These are phyloP conservation scores for Puntigrus tetrazona DNA, from an alignment of 2,113 vertebrate species.

Conservation along the genomic window DNA sequence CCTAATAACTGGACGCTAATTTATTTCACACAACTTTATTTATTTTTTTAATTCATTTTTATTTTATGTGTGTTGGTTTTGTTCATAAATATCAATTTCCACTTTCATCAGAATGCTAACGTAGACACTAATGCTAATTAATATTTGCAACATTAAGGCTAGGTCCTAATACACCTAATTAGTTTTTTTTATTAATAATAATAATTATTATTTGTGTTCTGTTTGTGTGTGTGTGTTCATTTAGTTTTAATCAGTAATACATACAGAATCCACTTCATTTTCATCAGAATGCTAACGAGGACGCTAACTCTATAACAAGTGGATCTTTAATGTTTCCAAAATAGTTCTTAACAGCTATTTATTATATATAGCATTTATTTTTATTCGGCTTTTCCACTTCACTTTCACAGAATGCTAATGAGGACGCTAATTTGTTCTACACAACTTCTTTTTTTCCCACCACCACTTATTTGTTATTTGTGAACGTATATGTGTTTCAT, in stretches of 20 bases:
- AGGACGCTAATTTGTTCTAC: constrained; percentile 72
- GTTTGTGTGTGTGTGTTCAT: background rate
- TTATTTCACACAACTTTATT: constrained; percentile 70
- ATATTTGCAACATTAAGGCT: too few relatives aligned
- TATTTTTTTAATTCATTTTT: constrained; percentile 61
- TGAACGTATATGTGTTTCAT: background rate
- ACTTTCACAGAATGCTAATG: constrained; percentile 99
- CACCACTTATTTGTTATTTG: background rate
- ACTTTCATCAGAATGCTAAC: background rate
- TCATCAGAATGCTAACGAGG: constrained; percentile 99
- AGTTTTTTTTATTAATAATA: too few relatives aligned
- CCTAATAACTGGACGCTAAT: constrained; percentile 95
- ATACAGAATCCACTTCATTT: constrained; percentile 91
- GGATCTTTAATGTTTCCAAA: constrained; percentile 99
- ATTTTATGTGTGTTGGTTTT: background rate
- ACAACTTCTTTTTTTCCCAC: background rate
- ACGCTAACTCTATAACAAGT: constrained; percentile 79
- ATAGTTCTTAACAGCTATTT: constrained; percentile 92
- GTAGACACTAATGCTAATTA: too few relatives aligned
- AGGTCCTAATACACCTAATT: too few relatives aligned
- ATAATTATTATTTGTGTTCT: too few relatives aligned
- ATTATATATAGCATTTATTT: too few relatives aligned
- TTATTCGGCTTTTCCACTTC: constrained; percentile 89
- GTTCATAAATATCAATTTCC: background rate
- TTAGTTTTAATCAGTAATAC: constrained; percentile 57